Evolutionary conservation across 2,888 invertebrate species (phyloP).

Genomic region (Phyllotreta striolata): DNA sequence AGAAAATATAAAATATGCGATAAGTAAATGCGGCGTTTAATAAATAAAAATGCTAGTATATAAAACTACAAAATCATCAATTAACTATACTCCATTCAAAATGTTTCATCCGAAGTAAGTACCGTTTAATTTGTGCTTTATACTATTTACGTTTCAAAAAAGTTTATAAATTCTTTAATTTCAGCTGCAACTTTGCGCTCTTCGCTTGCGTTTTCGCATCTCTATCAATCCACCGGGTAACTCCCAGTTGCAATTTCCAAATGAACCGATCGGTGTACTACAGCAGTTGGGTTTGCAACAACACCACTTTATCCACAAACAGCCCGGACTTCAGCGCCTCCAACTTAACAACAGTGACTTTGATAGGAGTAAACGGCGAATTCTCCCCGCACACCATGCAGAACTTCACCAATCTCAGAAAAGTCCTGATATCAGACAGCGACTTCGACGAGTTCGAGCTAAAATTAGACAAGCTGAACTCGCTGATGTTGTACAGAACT

Average conservation of each 20-base stretch:
- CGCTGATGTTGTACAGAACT: constrained; percentile 9
- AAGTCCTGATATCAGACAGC: neutral
- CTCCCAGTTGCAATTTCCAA: neutral
- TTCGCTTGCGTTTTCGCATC: constrained; percentile 11
- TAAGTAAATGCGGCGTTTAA: too few relatives aligned
- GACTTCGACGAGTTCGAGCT: constrained; percentile 18
- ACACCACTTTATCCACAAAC: neutral
- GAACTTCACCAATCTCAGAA: constrained; percentile 20
- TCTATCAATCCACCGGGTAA: neutral
- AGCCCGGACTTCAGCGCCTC: constrained; percentile 1
- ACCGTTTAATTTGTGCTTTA: too few relatives aligned
- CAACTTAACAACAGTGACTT: neutral
- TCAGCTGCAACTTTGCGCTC: constrained; percentile 16
- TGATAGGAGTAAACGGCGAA: neutral
- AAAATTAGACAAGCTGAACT: constrained; percentile 6
- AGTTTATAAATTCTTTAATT: neutral
- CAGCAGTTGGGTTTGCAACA: neutral
- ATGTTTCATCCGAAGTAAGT: too few relatives aligned
- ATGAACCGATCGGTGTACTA: neutral
- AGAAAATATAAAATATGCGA: too few relatives aligned
- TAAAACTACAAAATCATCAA: too few relatives aligned
- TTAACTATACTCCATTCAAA: too few relatives aligned
- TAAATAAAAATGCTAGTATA: too few relatives aligned
- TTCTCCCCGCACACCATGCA: neutral
- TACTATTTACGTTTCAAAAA: neutral